A percentile compares a stretch with the other conserved stretches of the same genome.
phyloP scores from a whole-genome alignment of 2,797 vertebrate species.

The Crypturellus tataupa region DNA sequence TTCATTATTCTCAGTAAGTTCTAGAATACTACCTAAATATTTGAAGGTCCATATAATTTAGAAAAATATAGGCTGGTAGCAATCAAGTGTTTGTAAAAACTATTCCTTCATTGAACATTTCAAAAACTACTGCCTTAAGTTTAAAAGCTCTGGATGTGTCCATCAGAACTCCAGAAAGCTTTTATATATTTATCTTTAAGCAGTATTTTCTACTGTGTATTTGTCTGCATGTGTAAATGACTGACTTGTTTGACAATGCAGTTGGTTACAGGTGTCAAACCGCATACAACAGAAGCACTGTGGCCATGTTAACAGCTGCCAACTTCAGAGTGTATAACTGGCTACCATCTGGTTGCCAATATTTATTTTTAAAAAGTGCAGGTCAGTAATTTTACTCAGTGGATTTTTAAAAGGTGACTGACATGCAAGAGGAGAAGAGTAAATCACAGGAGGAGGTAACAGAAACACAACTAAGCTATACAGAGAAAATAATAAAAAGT shows the following conservation, averaged over 20 bases:
- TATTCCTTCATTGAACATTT: background rate
- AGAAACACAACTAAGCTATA: background rate
- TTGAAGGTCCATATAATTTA: background rate
- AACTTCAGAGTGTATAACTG: conserved; percentile 17
- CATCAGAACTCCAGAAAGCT: background rate
- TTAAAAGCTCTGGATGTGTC: background rate
- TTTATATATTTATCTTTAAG: background rate
- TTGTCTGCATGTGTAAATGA: background rate
- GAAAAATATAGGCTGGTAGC: background rate
- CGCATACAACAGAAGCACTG: conserved; percentile 15
- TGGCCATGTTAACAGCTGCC: conserved; percentile 13
- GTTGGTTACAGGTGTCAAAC: conserved; percentile 13
- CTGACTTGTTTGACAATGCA: background rate
- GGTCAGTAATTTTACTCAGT: conserved; percentile 14
- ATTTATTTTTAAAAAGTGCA: background rate
- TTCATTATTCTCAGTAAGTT: background rate
- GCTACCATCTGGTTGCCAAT: conserved; percentile 3
- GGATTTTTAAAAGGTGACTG: conserved; percentile 6
- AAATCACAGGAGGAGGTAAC: background rate
- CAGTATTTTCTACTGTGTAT: background rate
- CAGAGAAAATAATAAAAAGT: conserved; percentile 1
- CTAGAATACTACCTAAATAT: background rate
- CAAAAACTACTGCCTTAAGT: background rate
- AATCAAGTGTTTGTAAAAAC: background rate
- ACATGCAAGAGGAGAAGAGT: background rate